Evolutionary conservation across 2,113 vertebrate genomes (phyloP).

Genomic region (Proteles cristata): DNA sequence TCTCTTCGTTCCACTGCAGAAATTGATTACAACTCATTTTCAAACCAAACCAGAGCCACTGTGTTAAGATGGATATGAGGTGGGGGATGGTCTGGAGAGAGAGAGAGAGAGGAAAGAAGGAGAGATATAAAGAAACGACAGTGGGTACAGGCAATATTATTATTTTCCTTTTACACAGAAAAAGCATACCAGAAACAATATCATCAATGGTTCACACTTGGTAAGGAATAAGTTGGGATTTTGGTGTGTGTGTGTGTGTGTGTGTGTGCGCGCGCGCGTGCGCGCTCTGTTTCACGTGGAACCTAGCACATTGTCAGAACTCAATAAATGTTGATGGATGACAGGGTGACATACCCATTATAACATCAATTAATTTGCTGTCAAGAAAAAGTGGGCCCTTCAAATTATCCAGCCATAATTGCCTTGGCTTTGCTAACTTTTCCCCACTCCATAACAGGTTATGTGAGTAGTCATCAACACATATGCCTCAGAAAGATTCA

Average conservation of each 20-base stretch:
- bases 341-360: slow-evolving; percentile 77
- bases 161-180: not conserved
- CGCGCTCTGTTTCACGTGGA: slow-evolving; percentile 12
- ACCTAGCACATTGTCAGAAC: slow-evolving; percentile 72
- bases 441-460: not conserved
- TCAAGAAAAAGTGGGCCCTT: slow-evolving; percentile 77
- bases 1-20: slow-evolving; percentile 56
- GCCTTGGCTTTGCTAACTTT: slow-evolving; percentile 69
- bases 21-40: slow-evolving; percentile 57
- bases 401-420: slow-evolving; percentile 76
- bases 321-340: slow-evolving; percentile 77
- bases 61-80: not conserved
- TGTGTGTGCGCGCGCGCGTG: not conserved
- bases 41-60: slow-evolving; percentile 16
- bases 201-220: not conserved
- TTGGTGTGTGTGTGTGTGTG: not conserved
- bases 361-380: slow-evolving; percentile 81
- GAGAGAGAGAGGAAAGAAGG: too few species aligned
- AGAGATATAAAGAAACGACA: not conserved
- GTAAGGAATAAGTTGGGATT: slow-evolving; percentile 24
- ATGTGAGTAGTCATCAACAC: slow-evolving; percentile 59
- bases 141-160: not conserved
- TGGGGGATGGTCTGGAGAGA: not conserved
- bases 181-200: not conserved
- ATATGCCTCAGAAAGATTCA: slow-evolving; percentile 64